Base-by-base conservation (phyloP, 92 coral and sea anemone species). In the Zoanthus gigantus region DNA sequence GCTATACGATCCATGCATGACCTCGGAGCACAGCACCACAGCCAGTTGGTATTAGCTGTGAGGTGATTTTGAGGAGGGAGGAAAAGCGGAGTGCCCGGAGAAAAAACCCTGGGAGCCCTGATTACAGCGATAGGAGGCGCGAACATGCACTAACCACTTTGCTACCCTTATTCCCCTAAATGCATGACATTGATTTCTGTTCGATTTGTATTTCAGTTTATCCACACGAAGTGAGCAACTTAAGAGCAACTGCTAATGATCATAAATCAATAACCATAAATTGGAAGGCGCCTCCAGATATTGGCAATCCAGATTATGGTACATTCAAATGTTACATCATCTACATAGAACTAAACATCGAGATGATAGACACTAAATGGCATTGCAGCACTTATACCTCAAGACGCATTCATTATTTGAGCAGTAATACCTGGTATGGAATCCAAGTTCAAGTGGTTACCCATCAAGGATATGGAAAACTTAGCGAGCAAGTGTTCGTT, bases 391-490 rank as follows among this genome's bases (percentile, higher is more conserved):
- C 8, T 23, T 16, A 23, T 65, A 31, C 74, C 17, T 18, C 52
- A 13, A 45, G 0, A 8, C 13, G 30, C 32, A 23, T 80, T 65
- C 0, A 6, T 5, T 14, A 9, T 4, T 67, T 80, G 2, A 46
- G 31, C 3, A 68, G 61, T 56, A 44, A 80, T 14, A 80, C 84
- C 14, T 46, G 37, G 10, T 80, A 80, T 60, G 50, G 74, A 7
- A 4, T 63, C 84, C 37, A 56, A 67, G 37, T 80, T 42, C 84
- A 80, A 37, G 84, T 80, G 1, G 7, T 61, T 15, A 80, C 84
- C 23, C 74, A 80, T 44, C 73, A 80, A 69, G 84, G 74, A 63
- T n/a, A 34, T 15, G 84, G 84, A 44, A 80, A 80, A 80, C 16
- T 80, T 10, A 80, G 84, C 72, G n/a, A 80, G 17, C 11, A 44